Evolutionary conservation across 1,140 invertebrate genomes (phyloP), one percentile per base, ranked within the genome.

Genomic region (Tyrophagus putrescentiae): DNA sequence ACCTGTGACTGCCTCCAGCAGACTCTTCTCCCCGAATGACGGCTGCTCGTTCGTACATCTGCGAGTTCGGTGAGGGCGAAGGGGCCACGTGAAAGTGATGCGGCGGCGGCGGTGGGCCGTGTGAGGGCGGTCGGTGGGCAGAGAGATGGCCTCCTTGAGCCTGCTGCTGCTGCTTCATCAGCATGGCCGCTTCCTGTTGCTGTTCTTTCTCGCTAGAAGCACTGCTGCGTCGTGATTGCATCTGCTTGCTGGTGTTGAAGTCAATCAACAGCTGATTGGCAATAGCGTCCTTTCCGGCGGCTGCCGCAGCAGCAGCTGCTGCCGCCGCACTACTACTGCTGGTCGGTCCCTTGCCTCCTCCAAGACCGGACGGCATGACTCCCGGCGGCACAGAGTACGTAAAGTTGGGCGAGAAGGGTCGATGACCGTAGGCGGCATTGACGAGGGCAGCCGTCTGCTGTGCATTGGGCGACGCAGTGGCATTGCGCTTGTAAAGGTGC

Each of bases 231-330:
- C 65, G 32, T 50, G 62, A 42, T 36, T 63, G 65, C 67, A 68
- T 68, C 60, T 68, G 67, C 42, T 68, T 68, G 21, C 66, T 67
- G 31, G 67, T 68, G 44, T 68, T 68, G 53, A 68, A 68, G 56
- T 68, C 67, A 34, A 68, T 68, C 64, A 68, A 65, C 29, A 68
- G 64, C 57, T 68, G 67, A 85, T 93, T 65, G 0, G 80, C 80
- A 44, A 77, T 82, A n/a, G n/a, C 13, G 23, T 25, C 50, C 5
- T 25, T 25, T 5, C 62, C 65, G 74, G 64, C 64, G 33, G 63
- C 33, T 31, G 64, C 45, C 48, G 61, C 54, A 60, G 58, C 25
- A 41, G 44, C 50, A 18, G 62, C 36, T 25, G 11, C 32, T 50
- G 9, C 16, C n/a, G n/a, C n/a, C n/a, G n/a, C n/a, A n/a, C n/a